A percentile compares a stretch with the other conserved stretches of the same genome.
Conservation (phyloP, 2,888 invertebrate genomes). For the Nematopogon swammerdamellus region DNA sequence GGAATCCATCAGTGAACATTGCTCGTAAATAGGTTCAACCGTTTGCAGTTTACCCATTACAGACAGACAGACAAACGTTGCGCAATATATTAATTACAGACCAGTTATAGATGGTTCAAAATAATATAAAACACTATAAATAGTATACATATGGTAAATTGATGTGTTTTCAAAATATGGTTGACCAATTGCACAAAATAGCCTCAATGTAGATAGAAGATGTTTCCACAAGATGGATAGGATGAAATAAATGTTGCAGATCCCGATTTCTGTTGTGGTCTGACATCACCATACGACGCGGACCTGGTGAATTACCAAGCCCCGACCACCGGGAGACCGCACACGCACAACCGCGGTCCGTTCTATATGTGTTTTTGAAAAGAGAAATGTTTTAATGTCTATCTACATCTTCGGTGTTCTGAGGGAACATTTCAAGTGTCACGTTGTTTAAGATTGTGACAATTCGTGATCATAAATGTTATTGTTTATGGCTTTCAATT, state of each 20-base stretch:
- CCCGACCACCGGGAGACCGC: constrained; percentile 48
- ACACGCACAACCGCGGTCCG: constrained; percentile 62
- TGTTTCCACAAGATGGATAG: constrained; percentile 15
- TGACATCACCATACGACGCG: constrained; percentile 75
- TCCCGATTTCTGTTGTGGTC: constrained; percentile 87
- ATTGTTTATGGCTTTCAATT: constrained; percentile 1
- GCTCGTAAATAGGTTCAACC: too few relatives aligned
- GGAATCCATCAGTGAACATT: too few relatives aligned
- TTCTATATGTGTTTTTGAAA: constrained; percentile 53
- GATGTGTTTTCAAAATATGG: too few relatives aligned
- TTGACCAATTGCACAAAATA: too few relatives aligned
- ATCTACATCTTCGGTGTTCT: not conserved
- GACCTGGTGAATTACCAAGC: constrained; percentile 57
- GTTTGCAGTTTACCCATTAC: too few relatives aligned
- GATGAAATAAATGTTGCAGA: constrained; percentile 65
- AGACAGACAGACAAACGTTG: too few relatives aligned
- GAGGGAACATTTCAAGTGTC: not conserved
- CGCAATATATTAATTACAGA: too few relatives aligned
- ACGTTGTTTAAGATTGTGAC: not conserved
- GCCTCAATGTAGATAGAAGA: not conserved
- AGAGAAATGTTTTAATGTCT: constrained; percentile 29
- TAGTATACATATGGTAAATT: too few relatives aligned
- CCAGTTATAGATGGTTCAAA: too few relatives aligned
- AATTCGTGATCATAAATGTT: not conserved
- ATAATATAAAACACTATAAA: too few relatives aligned